phyloP scores from a whole-genome alignment of 1,140 invertebrate species.

The Olivierus martensii region DNA sequence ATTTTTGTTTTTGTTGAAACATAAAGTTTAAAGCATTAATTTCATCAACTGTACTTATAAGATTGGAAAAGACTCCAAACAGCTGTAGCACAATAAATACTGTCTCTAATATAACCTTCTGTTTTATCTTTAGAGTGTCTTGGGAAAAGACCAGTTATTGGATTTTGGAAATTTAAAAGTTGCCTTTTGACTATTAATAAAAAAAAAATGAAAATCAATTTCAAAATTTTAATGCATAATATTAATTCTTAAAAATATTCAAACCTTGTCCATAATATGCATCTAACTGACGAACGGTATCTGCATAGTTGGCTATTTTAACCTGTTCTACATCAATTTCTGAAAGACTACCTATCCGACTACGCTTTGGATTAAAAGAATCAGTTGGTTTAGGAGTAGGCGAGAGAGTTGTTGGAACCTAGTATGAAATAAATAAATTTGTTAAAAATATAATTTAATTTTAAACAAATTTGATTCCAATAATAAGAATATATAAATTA shows the following conservation, averaged over 20 bases:
- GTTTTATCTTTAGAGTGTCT: conserved; percentile 60
- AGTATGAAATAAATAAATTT: too few species aligned
- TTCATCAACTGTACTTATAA: conserved; percentile 51
- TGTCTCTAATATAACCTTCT: conserved; percentile 81
- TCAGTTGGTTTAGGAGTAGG: too few species aligned
- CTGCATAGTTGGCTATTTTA: conserved; percentile 55
- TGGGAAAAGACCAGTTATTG: conserved; percentile 88
- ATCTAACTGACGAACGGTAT: conserved; percentile 73
- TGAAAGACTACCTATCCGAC: conserved; percentile 10
- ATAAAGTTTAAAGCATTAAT: conserved; percentile 2
- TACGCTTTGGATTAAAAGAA: conserved; percentile 7
- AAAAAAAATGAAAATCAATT: background rate
- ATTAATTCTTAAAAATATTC: background rate
- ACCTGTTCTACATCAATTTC: conserved; percentile 16
- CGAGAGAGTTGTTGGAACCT: too few species aligned
- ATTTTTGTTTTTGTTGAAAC: too few species aligned
- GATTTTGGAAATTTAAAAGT: conserved; percentile 80
- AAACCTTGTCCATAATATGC: conserved; percentile 85
- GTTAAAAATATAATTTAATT: too few species aligned
- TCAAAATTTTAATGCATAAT: background rate
- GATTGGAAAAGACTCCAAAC: conserved; percentile 94
- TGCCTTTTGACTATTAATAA: conserved; percentile 69
- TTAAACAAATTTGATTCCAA: too few species aligned
- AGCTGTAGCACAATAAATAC: conserved; percentile 89
- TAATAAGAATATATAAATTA: too few species aligned